Base-by-base conservation (phyloP, 2,888 invertebrate genomes). In the Oscheius myriophilus region DNA sequence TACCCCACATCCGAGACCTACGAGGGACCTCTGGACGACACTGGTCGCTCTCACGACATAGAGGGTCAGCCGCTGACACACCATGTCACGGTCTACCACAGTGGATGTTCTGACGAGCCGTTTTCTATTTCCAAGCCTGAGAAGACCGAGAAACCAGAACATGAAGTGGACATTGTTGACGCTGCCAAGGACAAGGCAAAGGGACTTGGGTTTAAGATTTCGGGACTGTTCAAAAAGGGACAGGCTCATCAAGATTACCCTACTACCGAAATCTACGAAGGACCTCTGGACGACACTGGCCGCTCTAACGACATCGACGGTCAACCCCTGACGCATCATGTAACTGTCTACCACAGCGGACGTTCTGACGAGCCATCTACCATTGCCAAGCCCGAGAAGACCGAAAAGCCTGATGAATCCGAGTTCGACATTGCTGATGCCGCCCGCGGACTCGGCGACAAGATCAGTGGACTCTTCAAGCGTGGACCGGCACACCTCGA, bases 161-260 rank as follows among this genome's bases (percentile, higher is more conserved):
- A n/a, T n/a, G n/a, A n/a, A n/a, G n/a, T 51, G n/a, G 65, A 65
- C 54, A 51, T 41, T 41, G 41, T 45, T 18, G 46, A 46, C 23
- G 72, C 66, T 52, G 64, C 63, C n/a, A 59, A n/a, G n/a, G n/a
- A n/a, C n/a, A n/a, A n/a, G n/a, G n/a, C n/a, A n/a, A n/a, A 67
- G 11, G 54, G 49, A n/a, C 23, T 58, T 26, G 59, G 62, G 54
- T 18, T 7, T 55, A 73, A 76, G 67, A 63, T 75, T 43, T 67
- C 75, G n/a, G 74, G 76, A 41, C 53, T 77, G 21, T 77, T 77
- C 75, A 77, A 75, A 66, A 69, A 69, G 54, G 69, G 75, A 16
- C 58, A 73, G 14, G 66, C 75, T 42, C 77, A 75, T 42, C 66
- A 63, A n/a, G 77, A 77, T 62, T 77, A 77, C 55, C 77, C 77